A percentile compares a stretch with the other conserved stretches of the same genome.
Evolutionary conservation across 2,888 invertebrate species (phyloP).

Genomic region (Hyposoter didymator): DNA sequence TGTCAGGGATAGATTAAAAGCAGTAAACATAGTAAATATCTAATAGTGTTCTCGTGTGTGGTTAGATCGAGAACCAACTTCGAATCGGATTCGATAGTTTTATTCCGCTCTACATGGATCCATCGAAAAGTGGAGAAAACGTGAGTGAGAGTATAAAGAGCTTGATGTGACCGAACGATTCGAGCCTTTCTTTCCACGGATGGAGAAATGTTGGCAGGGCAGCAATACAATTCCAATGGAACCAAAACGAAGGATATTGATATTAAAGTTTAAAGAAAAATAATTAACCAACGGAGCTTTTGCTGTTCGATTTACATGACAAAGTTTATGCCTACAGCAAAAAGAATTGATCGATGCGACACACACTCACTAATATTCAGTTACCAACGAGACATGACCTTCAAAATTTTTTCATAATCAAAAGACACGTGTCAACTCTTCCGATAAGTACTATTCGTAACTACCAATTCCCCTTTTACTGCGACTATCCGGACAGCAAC

Average conservation of each 20-base stretch:
- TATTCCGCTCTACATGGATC: slow-evolving; percentile 4
- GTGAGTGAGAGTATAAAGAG: not conserved
- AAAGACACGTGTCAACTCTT: not conserved
- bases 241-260: slow-evolving; percentile 33
- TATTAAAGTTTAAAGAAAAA: slow-evolving; percentile 54
- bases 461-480: not conserved
- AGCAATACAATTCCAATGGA: slow-evolving; percentile 22
- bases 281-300: slow-evolving; percentile 74
- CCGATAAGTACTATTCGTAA: not conserved
- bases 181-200: not conserved
- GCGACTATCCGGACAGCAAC: not conserved
- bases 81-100: slow-evolving; percentile 21
- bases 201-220: not conserved
- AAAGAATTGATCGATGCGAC: not conserved
- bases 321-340: not conserved
- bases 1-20: slow-evolving; percentile 17
- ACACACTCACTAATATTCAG: not conserved
- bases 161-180: not conserved
- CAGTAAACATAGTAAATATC: not conserved
- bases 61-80: slow-evolving; percentile 13
- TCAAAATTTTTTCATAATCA: not conserved
- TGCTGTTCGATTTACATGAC: slow-evolving; percentile 2
- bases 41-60: slow-evolving; percentile 13
- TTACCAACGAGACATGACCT: not conserved
- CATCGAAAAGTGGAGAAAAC: not conserved